Percentiles rank a stretch among this genome's conserved stretches.
Conservation (phyloP, 2,888 invertebrate species). For the Campopleginae sp. region DNA sequence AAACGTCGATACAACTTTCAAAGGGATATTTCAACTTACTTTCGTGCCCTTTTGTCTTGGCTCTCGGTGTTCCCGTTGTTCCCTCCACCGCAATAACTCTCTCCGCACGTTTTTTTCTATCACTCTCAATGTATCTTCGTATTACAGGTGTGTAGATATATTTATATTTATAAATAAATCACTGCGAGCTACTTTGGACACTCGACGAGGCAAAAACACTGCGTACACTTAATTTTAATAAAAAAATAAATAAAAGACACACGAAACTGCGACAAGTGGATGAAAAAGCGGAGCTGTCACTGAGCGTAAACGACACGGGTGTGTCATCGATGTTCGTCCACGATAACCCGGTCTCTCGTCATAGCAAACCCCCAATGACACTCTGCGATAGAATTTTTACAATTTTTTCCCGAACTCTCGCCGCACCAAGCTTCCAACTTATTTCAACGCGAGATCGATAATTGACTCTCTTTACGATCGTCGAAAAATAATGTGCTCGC, state of each 20-base stretch:
- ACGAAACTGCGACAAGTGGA: conserved; percentile 13
- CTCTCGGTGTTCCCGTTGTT: conserved; percentile 23
- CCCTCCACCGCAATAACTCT: conserved; percentile 42
- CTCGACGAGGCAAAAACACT: conserved; percentile 21
- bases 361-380: conserved; percentile 44
- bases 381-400: background rate
- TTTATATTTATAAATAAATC: conserved; percentile 28
- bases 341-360: conserved; percentile 60
- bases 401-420: background rate
- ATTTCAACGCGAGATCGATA: background rate
- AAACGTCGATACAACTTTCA: conserved; percentile 47
- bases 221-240: conserved; percentile 8
- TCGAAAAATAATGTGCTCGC: background rate
- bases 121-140: background rate
- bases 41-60: conserved; percentile 36
- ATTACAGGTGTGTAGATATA: background rate
- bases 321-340: conserved; percentile 73
- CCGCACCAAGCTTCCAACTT: background rate
- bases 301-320: conserved; percentile 69
- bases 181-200: background rate
- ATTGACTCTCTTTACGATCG: background rate
- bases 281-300: conserved; percentile 47
- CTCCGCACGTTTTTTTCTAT: conserved; percentile 29
- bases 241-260: conserved; percentile 1
- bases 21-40: conserved; percentile 26